These are phyloP conservation scores for Apeltes quadracus DNA, from an alignment of 2,113 vertebrate species.

Conservation along the genomic window DNA sequence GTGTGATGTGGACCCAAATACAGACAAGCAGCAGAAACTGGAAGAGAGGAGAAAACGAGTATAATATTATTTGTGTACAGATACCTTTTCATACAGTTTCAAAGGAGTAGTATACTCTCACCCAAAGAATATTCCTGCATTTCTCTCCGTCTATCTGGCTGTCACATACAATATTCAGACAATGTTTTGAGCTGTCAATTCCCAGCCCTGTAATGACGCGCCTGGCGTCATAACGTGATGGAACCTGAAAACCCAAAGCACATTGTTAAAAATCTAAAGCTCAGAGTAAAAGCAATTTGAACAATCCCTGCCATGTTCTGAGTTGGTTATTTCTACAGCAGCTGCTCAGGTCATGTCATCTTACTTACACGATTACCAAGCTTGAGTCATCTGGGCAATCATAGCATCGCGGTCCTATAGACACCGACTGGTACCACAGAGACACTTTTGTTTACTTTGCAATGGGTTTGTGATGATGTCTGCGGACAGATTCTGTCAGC, in stretches of 20 bases:
- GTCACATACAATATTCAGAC: not conserved
- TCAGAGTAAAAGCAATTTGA: not conserved
- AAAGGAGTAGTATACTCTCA: not conserved
- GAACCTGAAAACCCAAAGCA: not conserved
- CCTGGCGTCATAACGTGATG: slow-evolving; percentile 1
- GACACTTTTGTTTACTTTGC: not conserved
- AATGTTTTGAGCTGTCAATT: not conserved
- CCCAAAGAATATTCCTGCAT: not conserved
- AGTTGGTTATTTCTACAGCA: not conserved
- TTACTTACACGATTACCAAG: not conserved
- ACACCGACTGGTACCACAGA: not conserved
- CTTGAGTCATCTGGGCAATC: not conserved
- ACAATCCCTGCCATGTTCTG: not conserved
- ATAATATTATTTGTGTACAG: slow-evolving; percentile 12
- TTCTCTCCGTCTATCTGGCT: not conserved
- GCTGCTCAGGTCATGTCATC: not conserved
- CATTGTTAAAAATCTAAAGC: not conserved
- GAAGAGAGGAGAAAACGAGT: slow-evolving; percentile 22
- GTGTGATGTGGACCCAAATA: slow-evolving; percentile 26
- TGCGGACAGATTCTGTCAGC: not conserved
- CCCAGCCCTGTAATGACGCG: not conserved
- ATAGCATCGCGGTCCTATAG: no score
- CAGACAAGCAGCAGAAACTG: slow-evolving; percentile 15
- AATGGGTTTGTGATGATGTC: not conserved
- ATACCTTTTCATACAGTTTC: not conserved